phyloP scores from a whole-genome alignment of 2,113 vertebrate species.

The Aix galericulata region DNA sequence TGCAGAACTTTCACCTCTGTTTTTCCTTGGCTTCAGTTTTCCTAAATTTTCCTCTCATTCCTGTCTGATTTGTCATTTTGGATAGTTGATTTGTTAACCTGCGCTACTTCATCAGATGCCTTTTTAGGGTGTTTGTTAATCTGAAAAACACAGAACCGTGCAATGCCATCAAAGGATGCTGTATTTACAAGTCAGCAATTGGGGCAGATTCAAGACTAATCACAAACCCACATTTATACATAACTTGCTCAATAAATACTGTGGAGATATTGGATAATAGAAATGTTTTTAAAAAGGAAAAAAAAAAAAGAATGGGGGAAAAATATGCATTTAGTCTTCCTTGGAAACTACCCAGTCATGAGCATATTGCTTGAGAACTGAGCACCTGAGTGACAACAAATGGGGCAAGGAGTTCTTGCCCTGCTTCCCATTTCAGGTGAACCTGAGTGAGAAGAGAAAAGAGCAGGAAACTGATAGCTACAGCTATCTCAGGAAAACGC shows the following conservation, averaged over 20 bases:
- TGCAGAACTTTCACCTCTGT: background rate
- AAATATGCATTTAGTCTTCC: background rate
- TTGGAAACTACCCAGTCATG: background rate
- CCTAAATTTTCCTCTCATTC: background rate
- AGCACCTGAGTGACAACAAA: background rate
- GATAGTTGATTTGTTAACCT: background rate
- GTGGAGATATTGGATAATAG: background rate
- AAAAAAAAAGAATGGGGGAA: rapidly evolving
- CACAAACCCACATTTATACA: background rate
- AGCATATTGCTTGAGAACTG: background rate
- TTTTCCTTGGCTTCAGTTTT: background rate
- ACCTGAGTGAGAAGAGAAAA: background rate
- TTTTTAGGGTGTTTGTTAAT: background rate
- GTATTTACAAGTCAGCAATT: background rate
- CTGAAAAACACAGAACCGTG: background rate
- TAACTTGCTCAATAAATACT: background rate
- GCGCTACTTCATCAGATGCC: background rate
- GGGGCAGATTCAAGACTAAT: background rate
- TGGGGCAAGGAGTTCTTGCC: background rate
- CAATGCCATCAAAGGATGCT: background rate
- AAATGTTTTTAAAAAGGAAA: background rate
- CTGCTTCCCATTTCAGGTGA: background rate
- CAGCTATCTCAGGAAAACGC: background rate
- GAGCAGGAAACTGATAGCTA: background rate
- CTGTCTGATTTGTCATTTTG: background rate